These are phyloP conservation scores for Eupithecia subumbrata DNA, from an alignment of 2,888 invertebrate species.

Conservation along the genomic window DNA sequence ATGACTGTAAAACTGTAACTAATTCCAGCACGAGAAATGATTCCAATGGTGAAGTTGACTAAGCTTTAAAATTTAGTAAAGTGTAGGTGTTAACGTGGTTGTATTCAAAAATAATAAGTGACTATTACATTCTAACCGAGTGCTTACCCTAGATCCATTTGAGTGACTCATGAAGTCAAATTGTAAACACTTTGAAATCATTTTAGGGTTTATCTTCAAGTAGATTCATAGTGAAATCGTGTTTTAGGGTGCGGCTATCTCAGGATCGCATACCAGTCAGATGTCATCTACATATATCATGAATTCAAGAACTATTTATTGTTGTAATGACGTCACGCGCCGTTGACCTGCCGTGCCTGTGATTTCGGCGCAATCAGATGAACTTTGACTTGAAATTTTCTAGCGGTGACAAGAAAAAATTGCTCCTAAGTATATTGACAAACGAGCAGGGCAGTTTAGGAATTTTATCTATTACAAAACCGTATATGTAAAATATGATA, in stretches of 20 bases:
- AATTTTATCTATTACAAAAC: background rate
- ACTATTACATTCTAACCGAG: constrained; percentile 34
- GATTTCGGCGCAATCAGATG: constrained; percentile 29
- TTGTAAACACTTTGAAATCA: constrained; percentile 37
- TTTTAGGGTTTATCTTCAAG: constrained; percentile 32
- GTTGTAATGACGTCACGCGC: constrained; percentile 71
- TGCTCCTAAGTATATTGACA: background rate
- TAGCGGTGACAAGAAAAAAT: constrained; percentile 4
- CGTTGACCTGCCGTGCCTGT: constrained; percentile 69
- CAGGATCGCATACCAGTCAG: constrained; percentile 54
- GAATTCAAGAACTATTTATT: constrained; percentile 57
- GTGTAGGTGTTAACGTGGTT: constrained; percentile 33
- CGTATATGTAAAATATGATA: background rate
- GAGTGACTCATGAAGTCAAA: constrained; percentile 40
- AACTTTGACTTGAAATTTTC: constrained; percentile 26
- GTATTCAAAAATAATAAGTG: constrained; percentile 36
- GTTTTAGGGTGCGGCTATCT: constrained; percentile 57
- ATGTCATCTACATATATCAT: constrained; percentile 46
- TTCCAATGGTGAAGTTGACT: constrained; percentile 18
- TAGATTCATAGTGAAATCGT: constrained; percentile 41
- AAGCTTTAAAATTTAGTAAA: constrained; percentile 29
- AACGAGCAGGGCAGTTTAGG: background rate
- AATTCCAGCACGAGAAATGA: background rate
- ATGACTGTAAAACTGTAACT: background rate
- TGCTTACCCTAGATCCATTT: constrained; percentile 39